These are phyloP conservation scores for Elysia chlorotica DNA, from an alignment of 1,140 invertebrate species.

Conservation along the genomic window DNA sequence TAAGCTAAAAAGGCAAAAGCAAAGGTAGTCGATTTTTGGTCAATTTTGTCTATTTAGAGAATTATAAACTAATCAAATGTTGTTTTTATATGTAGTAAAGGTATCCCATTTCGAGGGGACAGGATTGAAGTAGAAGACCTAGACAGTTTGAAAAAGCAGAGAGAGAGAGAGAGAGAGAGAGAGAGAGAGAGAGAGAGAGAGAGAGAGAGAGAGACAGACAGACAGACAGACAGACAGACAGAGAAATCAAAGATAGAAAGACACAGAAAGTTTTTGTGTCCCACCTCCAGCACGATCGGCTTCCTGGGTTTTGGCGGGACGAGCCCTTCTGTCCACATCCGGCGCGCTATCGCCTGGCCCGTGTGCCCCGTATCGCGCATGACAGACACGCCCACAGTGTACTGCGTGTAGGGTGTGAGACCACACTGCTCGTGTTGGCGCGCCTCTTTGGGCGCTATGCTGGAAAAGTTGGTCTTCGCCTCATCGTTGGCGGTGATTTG, in stretches of 20 bases:
- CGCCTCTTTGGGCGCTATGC: neutral
- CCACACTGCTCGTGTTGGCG: neutral
- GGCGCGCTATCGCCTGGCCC: neutral
- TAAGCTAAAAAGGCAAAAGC: too few species aligned
- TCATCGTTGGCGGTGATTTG: neutral
- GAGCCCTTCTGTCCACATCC: slow-evolving; percentile 9
- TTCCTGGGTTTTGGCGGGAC: neutral
- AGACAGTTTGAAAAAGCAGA: neutral
- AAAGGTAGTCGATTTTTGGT: too few species aligned
- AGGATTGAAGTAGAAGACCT: too few species aligned
- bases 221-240: too few species aligned
- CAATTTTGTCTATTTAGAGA: too few species aligned
- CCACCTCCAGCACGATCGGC: neutral
- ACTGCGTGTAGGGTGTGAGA: neutral
- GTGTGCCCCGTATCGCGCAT: neutral
- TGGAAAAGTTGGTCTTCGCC: neutral
- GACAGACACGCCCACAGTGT: neutral
- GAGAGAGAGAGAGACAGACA: too few species aligned
- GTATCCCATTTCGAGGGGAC: too few species aligned
- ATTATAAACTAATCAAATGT: too few species aligned
- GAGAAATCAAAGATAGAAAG: too few species aligned
- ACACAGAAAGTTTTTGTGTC: neutral
- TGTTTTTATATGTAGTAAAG: too few species aligned
- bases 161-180: neutral
- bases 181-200: neutral